Evolutionary conservation across 2,113 vertebrate genomes (phyloP).

Genomic region (Dryoscopus gambensis): DNA sequence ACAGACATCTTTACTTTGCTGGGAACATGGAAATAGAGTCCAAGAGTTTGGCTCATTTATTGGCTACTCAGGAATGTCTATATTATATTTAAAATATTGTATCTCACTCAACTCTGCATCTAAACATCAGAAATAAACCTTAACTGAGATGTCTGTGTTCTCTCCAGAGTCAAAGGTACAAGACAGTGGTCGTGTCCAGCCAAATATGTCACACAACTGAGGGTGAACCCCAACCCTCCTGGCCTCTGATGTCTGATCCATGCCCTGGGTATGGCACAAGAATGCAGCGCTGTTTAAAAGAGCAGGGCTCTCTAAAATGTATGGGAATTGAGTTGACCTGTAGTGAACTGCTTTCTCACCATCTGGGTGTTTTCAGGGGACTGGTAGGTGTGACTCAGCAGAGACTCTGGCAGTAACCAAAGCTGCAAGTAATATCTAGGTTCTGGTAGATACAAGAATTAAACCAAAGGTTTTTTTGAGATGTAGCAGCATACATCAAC

Average conservation of each 20-base stretch:
- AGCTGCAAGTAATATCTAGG: background rate
- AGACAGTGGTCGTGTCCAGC: background rate
- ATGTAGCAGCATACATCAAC: background rate
- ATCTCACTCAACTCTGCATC: background rate
- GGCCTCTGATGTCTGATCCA: background rate
- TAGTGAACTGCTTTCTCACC: background rate
- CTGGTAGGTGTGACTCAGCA: background rate
- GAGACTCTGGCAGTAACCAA: background rate
- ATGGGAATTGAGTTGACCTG: background rate
- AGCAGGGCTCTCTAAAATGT: background rate
- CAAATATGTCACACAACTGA: background rate
- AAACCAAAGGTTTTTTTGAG: background rate
- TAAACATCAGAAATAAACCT: background rate
- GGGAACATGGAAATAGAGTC: background rate
- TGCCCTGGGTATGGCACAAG: background rate
- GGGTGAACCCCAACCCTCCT: rapidly evolving
- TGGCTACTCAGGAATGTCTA: background rate
- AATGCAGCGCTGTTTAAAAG: background rate
- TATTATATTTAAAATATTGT: background rate
- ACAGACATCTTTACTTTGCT: background rate
- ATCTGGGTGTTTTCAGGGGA: background rate
- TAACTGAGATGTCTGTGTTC: no score
- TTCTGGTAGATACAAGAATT: background rate
- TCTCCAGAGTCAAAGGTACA: background rate
- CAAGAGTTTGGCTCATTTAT: background rate